Evolutionary conservation across 2,797 vertebrate species (phyloP), one percentile per base, ranked within the genome.

Genomic region (Vespertilio murinus): DNA sequence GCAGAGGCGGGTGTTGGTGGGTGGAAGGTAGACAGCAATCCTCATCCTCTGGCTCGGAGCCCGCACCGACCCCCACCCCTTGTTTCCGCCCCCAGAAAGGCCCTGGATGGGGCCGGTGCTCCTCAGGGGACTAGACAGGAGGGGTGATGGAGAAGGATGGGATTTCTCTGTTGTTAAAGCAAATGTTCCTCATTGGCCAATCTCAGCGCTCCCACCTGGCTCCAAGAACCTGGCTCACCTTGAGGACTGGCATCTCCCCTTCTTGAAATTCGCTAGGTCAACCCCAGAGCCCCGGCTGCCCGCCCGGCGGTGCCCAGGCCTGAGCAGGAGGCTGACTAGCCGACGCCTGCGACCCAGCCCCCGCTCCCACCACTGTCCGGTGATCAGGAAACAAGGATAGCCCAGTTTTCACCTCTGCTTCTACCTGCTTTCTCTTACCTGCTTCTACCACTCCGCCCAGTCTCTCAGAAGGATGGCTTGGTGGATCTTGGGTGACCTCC

Each of bases 331-430:
- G 25, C 52, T 12, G 0, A 23, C 1, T 2, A 7, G 5, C 1
- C 5, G n/a, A 3, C 1, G 8, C 23, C 45, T 14, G 33, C 5
- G 2, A 1, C 42, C 22, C 0, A 5, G 9, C n/a, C 64, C 33
- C 75, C 28, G 13, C 12, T 54, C 40, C 22, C n/a, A 25, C 35
- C 18, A 38, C 35, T 8, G 3, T n/a, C n/a, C 30, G 40, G 33
- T 28, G 61, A 33, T 69, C 10, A 7, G 87, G 33, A 82, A 28
- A n/a, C n/a, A 10, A 20, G 30, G 11, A 8, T 0, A 10, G 11
- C 7, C 16, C 25, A 7, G 40, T 52, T 65, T 77, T 35, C 35
- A 42, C 7, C 81, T 49, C 10, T 1, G 4, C 6, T 54, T 54
- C 20, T 54, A 54, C 8, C 52, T 54, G 52, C 52, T 54, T 54